Evolutionary conservation across 2,888 invertebrate species (phyloP), one percentile per base, ranked within the genome.

Genomic region (Himalopsyche tibetana): DNA sequence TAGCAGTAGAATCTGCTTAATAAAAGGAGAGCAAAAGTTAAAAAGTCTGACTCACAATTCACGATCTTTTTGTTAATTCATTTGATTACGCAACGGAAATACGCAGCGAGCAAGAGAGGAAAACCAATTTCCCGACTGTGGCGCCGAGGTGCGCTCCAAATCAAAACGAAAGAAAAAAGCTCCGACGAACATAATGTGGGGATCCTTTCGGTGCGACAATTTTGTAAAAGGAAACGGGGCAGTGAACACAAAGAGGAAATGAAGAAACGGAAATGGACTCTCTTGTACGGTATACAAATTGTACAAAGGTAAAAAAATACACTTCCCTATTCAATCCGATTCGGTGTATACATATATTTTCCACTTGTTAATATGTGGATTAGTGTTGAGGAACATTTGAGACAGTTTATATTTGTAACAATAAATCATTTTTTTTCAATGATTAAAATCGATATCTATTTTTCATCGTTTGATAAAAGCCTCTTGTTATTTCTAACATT

Each of bases 261-360:
- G 84, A 86, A 86, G 88, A 86, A 86, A 86, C 86, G 88, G 86
- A 88, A 88, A 88, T 88, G 88, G 88, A 86, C 88, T 88, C 88
- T 85, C 86, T 86, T 85, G 85, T 86, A 83, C 79, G 63, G 86
- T 88, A 85, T 86, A 88, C 88, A 88, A 88, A 88, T 88, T 88
- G 88, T 86, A 86, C 86, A 88, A 88, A 88, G 86, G 87, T 82
- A 84, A 85, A 87, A 87, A 87, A 85, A 82, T 82, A 38, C 40
- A 56, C n/a, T 82, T 63, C n/a, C 40, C 63, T 42, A 40, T 82
- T 63, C 82, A 82, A 74, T 74, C 74, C 74, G 36, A 74, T 28
- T 36, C 74, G 15, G 5, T 38, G 74, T 74, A 74, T 74, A 74
- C 74, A 74, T 74, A 36, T 74, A 74, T 74, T 74, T 74, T 74